Conservation (phyloP, 1,140 invertebrate genomes). For the Mizuhopecten yessoensis region DNA sequence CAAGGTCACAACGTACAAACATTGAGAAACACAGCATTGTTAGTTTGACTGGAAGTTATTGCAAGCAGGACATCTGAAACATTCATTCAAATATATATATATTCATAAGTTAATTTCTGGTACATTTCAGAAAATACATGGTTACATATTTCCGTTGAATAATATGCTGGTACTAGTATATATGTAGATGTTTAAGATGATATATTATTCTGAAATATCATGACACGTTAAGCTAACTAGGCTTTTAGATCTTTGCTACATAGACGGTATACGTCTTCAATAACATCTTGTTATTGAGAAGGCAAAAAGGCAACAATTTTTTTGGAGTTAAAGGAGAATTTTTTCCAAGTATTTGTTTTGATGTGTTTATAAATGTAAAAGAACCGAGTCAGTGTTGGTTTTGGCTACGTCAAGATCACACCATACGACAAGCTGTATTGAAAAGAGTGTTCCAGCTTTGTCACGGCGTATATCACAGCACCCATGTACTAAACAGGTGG, state of each 20-base stretch:
- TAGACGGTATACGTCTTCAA: not conserved
- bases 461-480: not conserved
- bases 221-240: not conserved
- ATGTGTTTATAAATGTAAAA: not conserved
- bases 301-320: not conserved
- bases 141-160: no score
- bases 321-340: not conserved
- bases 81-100: no score
- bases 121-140: no score
- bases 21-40: not conserved
- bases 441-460: not conserved
- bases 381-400: not conserved
- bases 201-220: no score
- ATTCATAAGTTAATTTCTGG: no score
- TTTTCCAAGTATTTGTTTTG: not conserved
- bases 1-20: not conserved
- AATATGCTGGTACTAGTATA: no score
- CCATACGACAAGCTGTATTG: not conserved
- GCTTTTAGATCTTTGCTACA: not conserved
- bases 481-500: not conserved
- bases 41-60: no score
- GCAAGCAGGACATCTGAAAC: no score
- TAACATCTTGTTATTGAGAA: not conserved
- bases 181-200: no score
- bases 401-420: not conserved